phyloP scores from a whole-genome alignment of 2,797 vertebrate species.

The Odontamblyopus rebecca region DNA sequence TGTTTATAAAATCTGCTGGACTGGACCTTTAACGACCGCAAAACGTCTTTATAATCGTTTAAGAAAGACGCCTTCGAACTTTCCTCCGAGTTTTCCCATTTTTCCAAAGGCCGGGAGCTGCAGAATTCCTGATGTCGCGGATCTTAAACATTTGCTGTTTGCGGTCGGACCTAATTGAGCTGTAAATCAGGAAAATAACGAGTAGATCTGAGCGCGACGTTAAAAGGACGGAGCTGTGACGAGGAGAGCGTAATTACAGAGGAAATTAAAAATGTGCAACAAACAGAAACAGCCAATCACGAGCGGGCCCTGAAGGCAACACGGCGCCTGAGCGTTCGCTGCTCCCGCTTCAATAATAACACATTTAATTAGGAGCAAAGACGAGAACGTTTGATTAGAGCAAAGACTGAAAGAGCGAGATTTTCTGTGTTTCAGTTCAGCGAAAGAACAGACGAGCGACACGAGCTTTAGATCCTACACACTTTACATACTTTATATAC shows the following conservation, averaged over 20 bases:
- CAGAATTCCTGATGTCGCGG: constrained; percentile 17
- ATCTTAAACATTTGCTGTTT: constrained; percentile 23
- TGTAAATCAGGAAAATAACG: constrained; percentile 64
- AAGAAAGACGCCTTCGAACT: too few species aligned
- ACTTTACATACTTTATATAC: too few species aligned
- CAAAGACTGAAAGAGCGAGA: constrained; percentile 29
- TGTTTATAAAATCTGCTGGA: too few species aligned
- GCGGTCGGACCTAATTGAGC: constrained; percentile 51
- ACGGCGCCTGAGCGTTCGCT: constrained; percentile 38
- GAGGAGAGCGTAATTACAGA: constrained; percentile 58
- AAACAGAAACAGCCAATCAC: constrained; percentile 59
- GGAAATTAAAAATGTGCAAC: constrained; percentile 55
- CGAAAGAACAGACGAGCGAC: too few species aligned
- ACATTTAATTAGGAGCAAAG: constrained; percentile 57
- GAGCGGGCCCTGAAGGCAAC: constrained; percentile 51
- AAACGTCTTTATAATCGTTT: too few species aligned
- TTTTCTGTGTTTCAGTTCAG: not conserved
- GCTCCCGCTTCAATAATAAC: constrained; percentile 56
- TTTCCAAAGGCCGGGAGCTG: too few species aligned
- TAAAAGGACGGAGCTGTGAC: constrained; percentile 34
- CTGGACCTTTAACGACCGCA: too few species aligned
- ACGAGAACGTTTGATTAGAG: constrained; percentile 55
- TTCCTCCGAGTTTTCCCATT: too few species aligned
- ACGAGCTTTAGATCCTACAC: too few species aligned
- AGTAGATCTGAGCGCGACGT: constrained; percentile 58